Conservation (phyloP, 1,140 invertebrate genomes). For the Bombus vancouverensis region DNA sequence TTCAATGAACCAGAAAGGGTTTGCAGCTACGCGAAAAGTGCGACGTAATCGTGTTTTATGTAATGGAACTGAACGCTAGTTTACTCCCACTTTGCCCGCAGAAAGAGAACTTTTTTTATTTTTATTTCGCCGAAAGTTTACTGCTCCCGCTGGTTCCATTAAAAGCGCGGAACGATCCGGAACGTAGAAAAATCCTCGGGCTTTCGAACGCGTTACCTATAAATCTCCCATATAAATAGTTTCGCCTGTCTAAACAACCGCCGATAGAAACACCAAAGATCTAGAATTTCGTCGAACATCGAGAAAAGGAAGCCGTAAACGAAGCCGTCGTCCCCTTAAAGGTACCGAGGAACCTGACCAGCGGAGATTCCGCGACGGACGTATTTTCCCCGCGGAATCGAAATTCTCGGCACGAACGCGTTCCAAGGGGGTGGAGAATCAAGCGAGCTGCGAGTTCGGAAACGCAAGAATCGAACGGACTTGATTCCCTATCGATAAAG, state of each 20-base stretch:
- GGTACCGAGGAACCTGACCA: too few species aligned
- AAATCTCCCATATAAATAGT: slow-evolving; percentile 14
- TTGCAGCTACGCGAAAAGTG: slow-evolving; percentile 1
- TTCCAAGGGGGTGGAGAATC: too few species aligned
- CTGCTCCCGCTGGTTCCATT: background rate
- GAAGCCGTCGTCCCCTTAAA: background rate
- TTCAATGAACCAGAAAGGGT: slow-evolving; percentile 35
- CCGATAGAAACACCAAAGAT: background rate
- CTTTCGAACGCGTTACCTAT: background rate
- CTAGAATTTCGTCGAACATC: background rate
- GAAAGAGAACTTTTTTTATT: background rate
- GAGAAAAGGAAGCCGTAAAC: background rate
- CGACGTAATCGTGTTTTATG: slow-evolving; percentile 38
- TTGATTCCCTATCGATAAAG: too few species aligned
- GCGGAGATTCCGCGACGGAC: background rate
- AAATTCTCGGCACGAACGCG: slow-evolving; percentile 25
- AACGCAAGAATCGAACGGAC: too few species aligned
- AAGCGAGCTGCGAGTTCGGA: too few species aligned
- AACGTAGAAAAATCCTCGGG: background rate
- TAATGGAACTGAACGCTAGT: slow-evolving; percentile 18
- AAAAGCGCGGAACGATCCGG: slow-evolving; percentile 1
- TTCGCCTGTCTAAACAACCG: background rate
- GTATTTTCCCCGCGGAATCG: slow-evolving; percentile 3
- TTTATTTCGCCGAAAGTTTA: background rate
- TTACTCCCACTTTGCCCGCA: slow-evolving; percentile 14